phyloP scores from a whole-genome alignment of 2,797 vertebrate genomes.

The Echeneis naucrates region DNA sequence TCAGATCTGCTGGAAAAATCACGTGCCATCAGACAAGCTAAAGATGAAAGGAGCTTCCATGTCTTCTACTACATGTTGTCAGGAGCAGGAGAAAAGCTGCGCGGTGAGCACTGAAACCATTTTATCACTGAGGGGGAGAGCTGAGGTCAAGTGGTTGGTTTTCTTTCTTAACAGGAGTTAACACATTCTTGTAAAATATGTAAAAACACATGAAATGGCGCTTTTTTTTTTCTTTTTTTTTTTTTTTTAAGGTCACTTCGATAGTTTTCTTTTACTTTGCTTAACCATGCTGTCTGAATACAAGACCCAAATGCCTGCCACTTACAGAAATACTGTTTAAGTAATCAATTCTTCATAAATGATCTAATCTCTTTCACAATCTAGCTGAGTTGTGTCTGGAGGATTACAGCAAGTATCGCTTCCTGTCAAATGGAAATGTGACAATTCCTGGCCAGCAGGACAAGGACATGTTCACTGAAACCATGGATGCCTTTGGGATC shows the following conservation, averaged over 20 bases:
- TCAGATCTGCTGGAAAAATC: conserved; percentile 98
- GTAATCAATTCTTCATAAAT: neutral
- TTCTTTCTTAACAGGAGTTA: neutral
- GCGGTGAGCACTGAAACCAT: conserved; percentile 84
- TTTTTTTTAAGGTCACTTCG: too few species aligned
- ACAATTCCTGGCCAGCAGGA: conserved; percentile 97
- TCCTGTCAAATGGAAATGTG: conserved; percentile 95
- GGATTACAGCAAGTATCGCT: conserved; percentile 95
- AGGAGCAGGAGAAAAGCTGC: conserved; percentile 93
- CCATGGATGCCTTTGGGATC: conserved; percentile 95
- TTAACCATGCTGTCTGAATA: neutral
- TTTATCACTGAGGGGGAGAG: neutral
- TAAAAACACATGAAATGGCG: conserved; percentile 3
- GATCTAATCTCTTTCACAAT: neutral
- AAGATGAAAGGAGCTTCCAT: conserved; percentile 95
- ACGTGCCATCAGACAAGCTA: conserved; percentile 95
- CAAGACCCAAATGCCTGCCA: too few species aligned
- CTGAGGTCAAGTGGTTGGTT: neutral
- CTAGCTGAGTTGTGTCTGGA: conserved; percentile 94
- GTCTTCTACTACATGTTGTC: conserved; percentile 96
- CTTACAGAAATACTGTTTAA: neutral
- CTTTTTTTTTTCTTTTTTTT: too few species aligned
- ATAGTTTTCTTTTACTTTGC: too few species aligned
- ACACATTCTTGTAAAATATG: neutral
- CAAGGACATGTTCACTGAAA: conserved; percentile 96